Evolutionary conservation across 2,113 vertebrate genomes (phyloP).

Genomic region (Daubentonia madagascariensis): DNA sequence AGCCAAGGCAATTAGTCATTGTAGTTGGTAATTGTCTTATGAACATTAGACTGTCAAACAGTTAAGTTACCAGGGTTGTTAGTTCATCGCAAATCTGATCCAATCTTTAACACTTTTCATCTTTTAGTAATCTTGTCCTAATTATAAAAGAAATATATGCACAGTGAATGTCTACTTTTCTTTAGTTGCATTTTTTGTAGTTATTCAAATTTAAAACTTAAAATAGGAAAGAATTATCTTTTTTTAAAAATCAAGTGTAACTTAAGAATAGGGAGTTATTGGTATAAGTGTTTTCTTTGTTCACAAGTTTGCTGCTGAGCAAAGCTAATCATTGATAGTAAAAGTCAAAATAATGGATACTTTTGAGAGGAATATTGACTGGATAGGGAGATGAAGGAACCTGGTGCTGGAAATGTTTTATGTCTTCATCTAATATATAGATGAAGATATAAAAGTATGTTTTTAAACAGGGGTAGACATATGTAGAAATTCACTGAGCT

Average conservation of each 20-base stretch:
- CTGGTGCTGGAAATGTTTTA: neutral
- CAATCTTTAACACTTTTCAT: neutral
- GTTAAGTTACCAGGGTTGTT: neutral
- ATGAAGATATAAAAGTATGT: no score
- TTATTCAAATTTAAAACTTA: constrained; percentile 34
- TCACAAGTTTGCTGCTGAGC: neutral
- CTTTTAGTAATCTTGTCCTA: constrained; percentile 25
- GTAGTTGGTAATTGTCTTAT: constrained; percentile 36
- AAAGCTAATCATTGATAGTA: neutral
- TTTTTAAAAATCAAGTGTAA: neutral
- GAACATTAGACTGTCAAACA: neutral
- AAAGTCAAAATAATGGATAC: neutral
- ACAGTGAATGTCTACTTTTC: neutral
- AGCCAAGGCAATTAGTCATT: constrained; percentile 47
- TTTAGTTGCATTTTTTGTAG: neutral
- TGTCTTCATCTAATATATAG: neutral
- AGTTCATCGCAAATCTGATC: neutral
- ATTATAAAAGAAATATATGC: constrained; percentile 5
- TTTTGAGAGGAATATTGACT: neutral
- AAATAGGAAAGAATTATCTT: neutral
- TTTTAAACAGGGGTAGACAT: neutral
- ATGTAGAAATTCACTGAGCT: neutral
- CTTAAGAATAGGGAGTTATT: neutral
- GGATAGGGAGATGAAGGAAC: neutral
- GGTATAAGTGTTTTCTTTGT: neutral